A percentile compares a stretch with the other conserved stretches of the same genome.
phyloP scores from a whole-genome alignment of 2,797 vertebrate genomes.

The Hirundo rustica region DNA sequence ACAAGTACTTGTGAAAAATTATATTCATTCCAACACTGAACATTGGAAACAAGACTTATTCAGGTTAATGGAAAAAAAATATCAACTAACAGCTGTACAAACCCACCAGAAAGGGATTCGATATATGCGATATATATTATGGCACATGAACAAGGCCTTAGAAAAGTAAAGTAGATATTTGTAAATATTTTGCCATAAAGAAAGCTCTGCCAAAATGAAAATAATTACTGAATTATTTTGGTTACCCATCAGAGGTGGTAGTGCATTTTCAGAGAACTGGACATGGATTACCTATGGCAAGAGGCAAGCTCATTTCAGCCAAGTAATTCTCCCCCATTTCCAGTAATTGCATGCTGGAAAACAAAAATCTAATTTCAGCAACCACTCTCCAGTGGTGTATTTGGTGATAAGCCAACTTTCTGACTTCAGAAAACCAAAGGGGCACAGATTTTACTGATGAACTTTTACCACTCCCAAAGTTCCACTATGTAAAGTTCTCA shows the following conservation, averaged over 20 bases:
- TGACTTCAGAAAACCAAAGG: neutral
- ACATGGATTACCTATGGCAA: neutral
- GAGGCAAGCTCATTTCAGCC: neutral
- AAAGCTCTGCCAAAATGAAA: neutral
- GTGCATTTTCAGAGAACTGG: neutral
- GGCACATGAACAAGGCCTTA: neutral
- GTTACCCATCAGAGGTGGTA: neutral
- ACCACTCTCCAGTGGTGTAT: neutral
- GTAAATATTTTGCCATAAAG: neutral
- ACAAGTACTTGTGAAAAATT: neutral
- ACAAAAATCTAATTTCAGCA: neutral
- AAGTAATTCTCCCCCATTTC: neutral
- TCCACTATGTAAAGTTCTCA: neutral
- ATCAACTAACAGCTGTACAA: neutral
- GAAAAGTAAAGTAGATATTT: neutral
- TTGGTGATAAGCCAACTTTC: neutral
- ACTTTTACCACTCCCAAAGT: neutral
- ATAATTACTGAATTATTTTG: neutral
- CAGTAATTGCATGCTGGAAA: neutral
- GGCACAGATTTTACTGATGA: neutral
- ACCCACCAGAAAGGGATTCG: neutral
- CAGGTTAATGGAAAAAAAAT: neutral
- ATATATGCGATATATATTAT: too few species aligned
- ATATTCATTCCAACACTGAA: neutral
- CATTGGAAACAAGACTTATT: neutral